These are phyloP conservation scores for Nephrotoma flavescens DNA, from an alignment of 2,888 invertebrate species.

Conservation along the genomic window DNA sequence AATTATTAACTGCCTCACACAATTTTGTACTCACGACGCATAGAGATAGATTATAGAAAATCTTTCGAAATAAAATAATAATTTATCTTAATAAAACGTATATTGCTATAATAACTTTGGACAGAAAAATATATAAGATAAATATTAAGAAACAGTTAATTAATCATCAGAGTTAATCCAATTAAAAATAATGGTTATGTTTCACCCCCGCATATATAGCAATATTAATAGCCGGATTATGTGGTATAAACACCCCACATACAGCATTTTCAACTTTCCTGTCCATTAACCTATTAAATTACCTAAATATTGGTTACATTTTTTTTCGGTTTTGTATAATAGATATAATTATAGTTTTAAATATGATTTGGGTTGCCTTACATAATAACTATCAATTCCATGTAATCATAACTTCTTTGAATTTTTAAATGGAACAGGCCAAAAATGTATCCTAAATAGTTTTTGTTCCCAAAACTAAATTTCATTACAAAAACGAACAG, in stretches of 20 bases:
- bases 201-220: not conserved
- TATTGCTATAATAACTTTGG: not conserved
- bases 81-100: not conserved
- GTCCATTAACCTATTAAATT: not conserved
- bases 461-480: not conserved
- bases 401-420: not conserved
- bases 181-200: not conserved
- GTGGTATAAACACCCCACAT: not conserved
- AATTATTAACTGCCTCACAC: not conserved
- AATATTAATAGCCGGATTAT: not conserved
- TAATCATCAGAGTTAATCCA: not conserved
- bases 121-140: not conserved
- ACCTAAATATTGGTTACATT: not conserved
- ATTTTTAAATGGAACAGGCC: not conserved
- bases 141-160: not conserved
- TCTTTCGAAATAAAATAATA: not conserved
- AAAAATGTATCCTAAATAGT: not conserved
- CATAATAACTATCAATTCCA: not conserved
- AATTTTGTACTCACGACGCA: not conserved
- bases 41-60: not conserved
- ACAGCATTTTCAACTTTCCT: not conserved
- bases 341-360: not conserved
- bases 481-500: not conserved
- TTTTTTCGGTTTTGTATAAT: not conserved
- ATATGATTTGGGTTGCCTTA: not conserved